These are phyloP conservation scores for Eurosta solidaginis DNA, from an alignment of 1,140 invertebrate species.

Conservation along the genomic window DNA sequence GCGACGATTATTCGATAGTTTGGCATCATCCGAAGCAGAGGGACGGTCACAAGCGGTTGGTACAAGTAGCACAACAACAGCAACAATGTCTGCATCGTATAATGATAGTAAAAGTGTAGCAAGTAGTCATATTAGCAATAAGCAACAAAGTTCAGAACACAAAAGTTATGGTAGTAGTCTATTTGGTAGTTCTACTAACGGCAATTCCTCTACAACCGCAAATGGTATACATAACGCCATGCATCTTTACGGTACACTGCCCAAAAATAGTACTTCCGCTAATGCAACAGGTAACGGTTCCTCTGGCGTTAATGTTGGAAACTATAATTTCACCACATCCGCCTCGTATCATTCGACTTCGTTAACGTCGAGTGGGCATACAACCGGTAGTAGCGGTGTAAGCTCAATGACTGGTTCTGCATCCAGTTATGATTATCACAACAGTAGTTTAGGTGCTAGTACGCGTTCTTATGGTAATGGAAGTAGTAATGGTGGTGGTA, in stretches of 20 bases:
- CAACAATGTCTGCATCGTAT: conserved; percentile 44
- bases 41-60: background rate
- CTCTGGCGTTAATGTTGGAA: conserved; percentile 39
- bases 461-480: conserved; percentile 47
- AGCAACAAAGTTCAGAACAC: conserved; percentile 43
- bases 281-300: conserved; percentile 26
- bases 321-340: conserved; percentile 42
- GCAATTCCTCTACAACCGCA: conserved; percentile 12
- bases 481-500: conserved; percentile 42
- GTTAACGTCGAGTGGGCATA: conserved; percentile 39
- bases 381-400: conserved; percentile 55
- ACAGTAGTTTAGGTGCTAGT: conserved; percentile 33
- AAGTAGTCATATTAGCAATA: conserved; percentile 41
- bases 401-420: conserved; percentile 58
- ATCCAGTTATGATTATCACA: conserved; percentile 56
- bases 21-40: conserved; percentile 37
- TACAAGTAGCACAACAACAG: conserved; percentile 36
- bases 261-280: conserved; percentile 46
- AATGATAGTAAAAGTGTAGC: conserved; percentile 46
- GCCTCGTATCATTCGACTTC: conserved; percentile 33
- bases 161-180: conserved; percentile 34
- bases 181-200: conserved; percentile 40
- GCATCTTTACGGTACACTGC: conserved; percentile 56
- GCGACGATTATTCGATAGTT: conserved; percentile 51
- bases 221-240: conserved; percentile 49